phyloP scores from a whole-genome alignment of 2,888 invertebrate species.

The Brenthis ino region DNA sequence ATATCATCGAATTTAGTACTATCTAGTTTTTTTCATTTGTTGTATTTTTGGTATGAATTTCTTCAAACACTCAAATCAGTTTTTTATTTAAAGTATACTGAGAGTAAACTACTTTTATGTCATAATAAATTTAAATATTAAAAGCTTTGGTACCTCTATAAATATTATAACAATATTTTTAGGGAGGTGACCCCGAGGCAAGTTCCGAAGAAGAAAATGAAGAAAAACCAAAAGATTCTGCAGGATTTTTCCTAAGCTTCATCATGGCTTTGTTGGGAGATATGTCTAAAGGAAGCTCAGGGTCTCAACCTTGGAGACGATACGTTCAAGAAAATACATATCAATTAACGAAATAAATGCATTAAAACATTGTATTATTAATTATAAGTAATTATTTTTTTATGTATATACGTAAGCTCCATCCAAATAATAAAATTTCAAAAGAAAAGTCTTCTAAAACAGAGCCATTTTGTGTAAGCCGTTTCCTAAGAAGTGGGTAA shows the following conservation, averaged over 20 bases:
- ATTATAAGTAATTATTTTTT: neutral
- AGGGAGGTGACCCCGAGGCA: constrained; percentile 60
- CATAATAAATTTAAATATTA: too few species aligned
- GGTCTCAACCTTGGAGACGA: constrained; percentile 35
- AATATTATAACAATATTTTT: constrained; percentile 34
- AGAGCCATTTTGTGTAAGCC: too few species aligned
- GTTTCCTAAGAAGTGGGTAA: too few species aligned
- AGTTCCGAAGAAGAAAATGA: constrained; percentile 54
- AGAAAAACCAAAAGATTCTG: constrained; percentile 58
- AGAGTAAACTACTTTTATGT: too few species aligned
- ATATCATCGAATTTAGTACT: too few species aligned
- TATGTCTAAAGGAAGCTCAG: constrained; percentile 71
- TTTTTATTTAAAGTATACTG: too few species aligned
- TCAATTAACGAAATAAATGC: neutral
- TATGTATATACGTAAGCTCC: neutral
- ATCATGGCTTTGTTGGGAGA: constrained; percentile 67
- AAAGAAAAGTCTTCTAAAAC: too few species aligned
- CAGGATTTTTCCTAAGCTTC: constrained; percentile 64
- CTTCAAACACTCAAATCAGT: too few species aligned
- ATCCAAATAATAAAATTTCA: too few species aligned
- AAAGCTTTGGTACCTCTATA: too few species aligned
- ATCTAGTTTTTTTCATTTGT: too few species aligned
- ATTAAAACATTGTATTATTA: neutral
- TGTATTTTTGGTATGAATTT: too few species aligned
- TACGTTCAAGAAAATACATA: neutral